These are phyloP conservation scores for Erpobdella octoculata DNA, from an alignment of 2,888 invertebrate genomes.

Conservation along the genomic window DNA sequence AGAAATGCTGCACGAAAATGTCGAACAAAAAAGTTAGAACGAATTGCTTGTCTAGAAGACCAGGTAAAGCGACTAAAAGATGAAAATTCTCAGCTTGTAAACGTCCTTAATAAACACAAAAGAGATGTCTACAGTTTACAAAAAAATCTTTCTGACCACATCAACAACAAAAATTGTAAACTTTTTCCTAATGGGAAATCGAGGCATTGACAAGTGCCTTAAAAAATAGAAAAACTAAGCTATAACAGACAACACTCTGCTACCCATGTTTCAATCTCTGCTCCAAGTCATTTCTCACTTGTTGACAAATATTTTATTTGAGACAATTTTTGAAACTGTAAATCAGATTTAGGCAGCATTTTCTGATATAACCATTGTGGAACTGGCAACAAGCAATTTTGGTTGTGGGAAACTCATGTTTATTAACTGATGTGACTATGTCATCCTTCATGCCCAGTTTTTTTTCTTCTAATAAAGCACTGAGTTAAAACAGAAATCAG, in stretches of 20 bases:
- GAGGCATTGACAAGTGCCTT: too few relatives aligned
- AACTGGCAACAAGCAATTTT: too few relatives aligned
- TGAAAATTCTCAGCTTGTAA: slow-evolving; percentile 12
- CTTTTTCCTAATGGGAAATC: slow-evolving; percentile 23
- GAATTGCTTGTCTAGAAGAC: slow-evolving; percentile 24
- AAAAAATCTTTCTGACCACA: slow-evolving; percentile 24
- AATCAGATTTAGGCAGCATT: slow-evolving; percentile 5
- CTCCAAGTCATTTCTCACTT: too few relatives aligned
- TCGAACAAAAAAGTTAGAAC: slow-evolving; percentile 21
- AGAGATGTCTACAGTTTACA: slow-evolving; percentile 16
- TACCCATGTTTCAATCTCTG: too few relatives aligned
- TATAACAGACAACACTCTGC: too few relatives aligned
- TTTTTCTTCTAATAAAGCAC: too few relatives aligned
- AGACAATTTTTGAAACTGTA: not conserved
- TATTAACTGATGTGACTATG: too few relatives aligned
- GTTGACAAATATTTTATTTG: not conserved
- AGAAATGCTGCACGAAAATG: slow-evolving; percentile 23
- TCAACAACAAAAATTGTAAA: slow-evolving; percentile 26
- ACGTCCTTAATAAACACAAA: slow-evolving; percentile 8
- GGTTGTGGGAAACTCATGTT: too few relatives aligned
- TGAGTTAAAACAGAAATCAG: too few relatives aligned
- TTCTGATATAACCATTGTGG: not conserved
- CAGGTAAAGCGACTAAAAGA: slow-evolving; percentile 10
- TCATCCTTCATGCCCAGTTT: too few relatives aligned
- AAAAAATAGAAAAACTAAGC: too few relatives aligned